Conservation (phyloP, 2,888 invertebrate genomes). For the Antheraea assamensis region DNA sequence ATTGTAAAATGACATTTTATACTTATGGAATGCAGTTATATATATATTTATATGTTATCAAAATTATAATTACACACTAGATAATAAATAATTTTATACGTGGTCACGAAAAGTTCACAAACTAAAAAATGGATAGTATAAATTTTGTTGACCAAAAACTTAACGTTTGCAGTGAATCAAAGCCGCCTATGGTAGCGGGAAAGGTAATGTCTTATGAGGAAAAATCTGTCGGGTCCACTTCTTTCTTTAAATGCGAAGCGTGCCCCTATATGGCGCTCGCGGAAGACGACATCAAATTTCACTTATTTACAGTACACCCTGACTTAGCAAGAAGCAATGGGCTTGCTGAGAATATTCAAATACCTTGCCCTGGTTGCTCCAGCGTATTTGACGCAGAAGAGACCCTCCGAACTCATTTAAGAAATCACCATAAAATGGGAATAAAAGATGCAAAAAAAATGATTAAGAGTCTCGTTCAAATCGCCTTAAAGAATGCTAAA, state of each 20-base stretch:
- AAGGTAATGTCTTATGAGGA: conserved; percentile 77
- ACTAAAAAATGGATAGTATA: conserved; percentile 51
- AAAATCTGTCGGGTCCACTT: conserved; percentile 74
- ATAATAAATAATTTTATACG: neutral
- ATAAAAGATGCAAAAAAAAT: conserved; percentile 83
- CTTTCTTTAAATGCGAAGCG: conserved; percentile 80
- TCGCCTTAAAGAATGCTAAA: conserved; percentile 71
- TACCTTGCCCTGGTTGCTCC: conserved; percentile 86
- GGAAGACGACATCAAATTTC: conserved; percentile 78
- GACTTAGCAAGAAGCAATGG: conserved; percentile 78
- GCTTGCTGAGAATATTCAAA: conserved; percentile 76
- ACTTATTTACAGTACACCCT: conserved; percentile 75
- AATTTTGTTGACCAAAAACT: conserved; percentile 43
- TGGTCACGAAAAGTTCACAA: conserved; percentile 44
- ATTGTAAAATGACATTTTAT: neutral
- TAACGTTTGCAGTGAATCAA: conserved; percentile 36
- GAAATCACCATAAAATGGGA: conserved; percentile 86
- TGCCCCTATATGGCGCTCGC: conserved; percentile 81
- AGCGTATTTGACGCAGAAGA: conserved; percentile 85
- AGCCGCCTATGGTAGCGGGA: conserved; percentile 54
- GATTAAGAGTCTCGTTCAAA: conserved; percentile 78
- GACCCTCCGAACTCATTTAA: conserved; percentile 84
- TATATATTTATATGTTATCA: neutral
- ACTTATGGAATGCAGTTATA: neutral
- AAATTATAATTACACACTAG: neutral